Conservation (phyloP, 2,113 vertebrate genomes). For the Melanotaenia duboulayi region DNA sequence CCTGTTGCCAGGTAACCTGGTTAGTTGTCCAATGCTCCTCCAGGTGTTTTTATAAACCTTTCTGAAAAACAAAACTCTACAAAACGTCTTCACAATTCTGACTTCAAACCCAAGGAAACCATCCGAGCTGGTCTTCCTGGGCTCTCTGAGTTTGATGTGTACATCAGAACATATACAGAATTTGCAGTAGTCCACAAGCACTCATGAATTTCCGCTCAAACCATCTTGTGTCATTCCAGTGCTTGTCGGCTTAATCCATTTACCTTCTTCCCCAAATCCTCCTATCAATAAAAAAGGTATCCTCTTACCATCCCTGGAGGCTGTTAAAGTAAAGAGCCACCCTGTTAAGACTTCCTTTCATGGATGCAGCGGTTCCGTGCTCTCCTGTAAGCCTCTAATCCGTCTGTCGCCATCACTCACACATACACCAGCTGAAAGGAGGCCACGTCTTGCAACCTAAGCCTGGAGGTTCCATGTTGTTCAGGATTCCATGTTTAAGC, state of each 20-base stretch:
- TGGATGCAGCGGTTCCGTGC: slow-evolving; percentile 66
- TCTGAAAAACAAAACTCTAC: too few species aligned
- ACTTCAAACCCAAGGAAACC: too few species aligned
- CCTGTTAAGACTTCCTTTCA: slow-evolving; percentile 79
- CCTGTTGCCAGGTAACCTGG: too few species aligned
- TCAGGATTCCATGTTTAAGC: slow-evolving; percentile 54
- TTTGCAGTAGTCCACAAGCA: slow-evolving; percentile 38
- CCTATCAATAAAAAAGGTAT: slow-evolving; percentile 74
- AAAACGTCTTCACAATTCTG: too few species aligned
- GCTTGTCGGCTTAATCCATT: slow-evolving; percentile 71
- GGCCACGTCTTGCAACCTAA: slow-evolving; percentile 70
- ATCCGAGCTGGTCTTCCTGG: too few species aligned
- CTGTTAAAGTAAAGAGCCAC: slow-evolving; percentile 68
- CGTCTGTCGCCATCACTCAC: slow-evolving; percentile 78
- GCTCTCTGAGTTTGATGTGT: slow-evolving; percentile 28
- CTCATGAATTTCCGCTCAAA: slow-evolving; percentile 61
- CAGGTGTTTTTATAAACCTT: too few species aligned
- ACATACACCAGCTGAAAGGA: slow-evolving; percentile 64
- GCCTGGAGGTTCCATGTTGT: slow-evolving; percentile 65
- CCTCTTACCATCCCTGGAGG: slow-evolving; percentile 68
- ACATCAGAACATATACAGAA: slow-evolving; percentile 42
- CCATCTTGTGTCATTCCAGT: slow-evolving; percentile 42
- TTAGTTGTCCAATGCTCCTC: too few species aligned
- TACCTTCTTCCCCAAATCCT: slow-evolving; percentile 65
- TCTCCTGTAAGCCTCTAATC: slow-evolving; percentile 78